These are phyloP conservation scores for Sacculina carcini DNA, from an alignment of 2,888 invertebrate species.

Conservation along the genomic window DNA sequence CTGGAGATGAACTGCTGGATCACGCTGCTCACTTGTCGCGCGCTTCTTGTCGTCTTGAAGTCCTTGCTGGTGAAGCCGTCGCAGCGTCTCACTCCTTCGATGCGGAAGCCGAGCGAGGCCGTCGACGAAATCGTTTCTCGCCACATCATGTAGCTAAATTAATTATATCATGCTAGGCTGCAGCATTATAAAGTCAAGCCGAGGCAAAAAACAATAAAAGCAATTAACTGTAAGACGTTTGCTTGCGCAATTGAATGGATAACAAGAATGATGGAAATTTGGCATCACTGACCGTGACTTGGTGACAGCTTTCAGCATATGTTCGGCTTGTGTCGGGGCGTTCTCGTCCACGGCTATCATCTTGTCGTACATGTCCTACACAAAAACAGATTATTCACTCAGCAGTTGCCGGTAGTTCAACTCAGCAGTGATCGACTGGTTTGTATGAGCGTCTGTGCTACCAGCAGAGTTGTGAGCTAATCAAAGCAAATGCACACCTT, in stretches of 20 bases:
- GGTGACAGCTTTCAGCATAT: conserved; percentile 63
- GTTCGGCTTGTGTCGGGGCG: conserved; percentile 73
- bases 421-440: too few relatives aligned
- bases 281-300: conserved; percentile 41
- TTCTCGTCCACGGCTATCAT: conserved; percentile 77
- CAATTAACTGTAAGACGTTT: background rate
- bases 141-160: conserved; percentile 56
- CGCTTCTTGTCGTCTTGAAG: conserved; percentile 73
- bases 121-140: conserved; percentile 90
- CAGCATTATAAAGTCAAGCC: background rate
- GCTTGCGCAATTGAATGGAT: background rate
- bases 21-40: conserved; percentile 44
- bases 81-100: conserved; percentile 59
- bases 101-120: conserved; percentile 80
- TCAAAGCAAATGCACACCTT: conserved; percentile 31
- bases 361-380: conserved; percentile 85
- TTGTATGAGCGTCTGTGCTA: background rate
- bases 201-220: background rate
- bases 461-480: too few relatives aligned
- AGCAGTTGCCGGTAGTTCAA: background rate
- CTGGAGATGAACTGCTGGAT: conserved; percentile 21
- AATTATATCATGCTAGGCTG: too few relatives aligned
- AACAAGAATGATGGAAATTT: background rate
- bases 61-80: conserved; percentile 80
- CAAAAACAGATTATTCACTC: conserved; percentile 11